Base-by-base conservation (phyloP, 2,113 vertebrate species). In the Parus major region DNA sequence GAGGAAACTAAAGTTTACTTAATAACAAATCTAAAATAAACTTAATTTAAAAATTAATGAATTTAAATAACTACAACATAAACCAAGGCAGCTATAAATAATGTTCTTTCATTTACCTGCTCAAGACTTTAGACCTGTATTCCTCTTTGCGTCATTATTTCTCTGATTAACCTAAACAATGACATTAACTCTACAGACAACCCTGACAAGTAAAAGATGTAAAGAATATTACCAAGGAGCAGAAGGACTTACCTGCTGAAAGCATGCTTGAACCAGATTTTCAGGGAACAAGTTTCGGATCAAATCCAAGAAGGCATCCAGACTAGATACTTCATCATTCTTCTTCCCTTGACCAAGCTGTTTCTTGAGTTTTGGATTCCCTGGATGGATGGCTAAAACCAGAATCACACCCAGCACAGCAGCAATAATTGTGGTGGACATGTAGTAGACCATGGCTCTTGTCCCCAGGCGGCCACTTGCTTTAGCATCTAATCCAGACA, bases 371-470 rank as follows among this genome's bases (percentile, higher is more conserved):
- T 99, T 99, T 8, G 99, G 99, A 88, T 99, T 99, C 42, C 99
- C 99, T 12, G 99, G 99, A 91, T 99, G 99, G 88, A 99, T 99
- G 88, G 98, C 97, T 97, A 99, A 95, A 84, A 99, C 99, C 93
- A 99, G 97, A 97, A 99, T 99, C 89, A 99, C 99, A 9, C 99
- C 99, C 95, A 99, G 97, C 76, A 99, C 86, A 5, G 99, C 99
- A 36, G 99, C 99, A n/a, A 99, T 99, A 90, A 99, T 91, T 60
- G 99, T 99, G 24, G 99, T 99, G 73, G 97, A 90, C 99, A 99
- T 99, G 94, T 99, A 99, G 96, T 99, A 99, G 25, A 99, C 96
- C 99, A 99, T 99, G 83, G 99, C 99, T 97, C 99, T 98, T 14
- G 99, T 99, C 57, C 99, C 99, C 86, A 99, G 72, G 60, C 99